Evolutionary conservation across 2,797 vertebrate species (phyloP).

Genomic region (Rhodeus uyekii): DNA sequence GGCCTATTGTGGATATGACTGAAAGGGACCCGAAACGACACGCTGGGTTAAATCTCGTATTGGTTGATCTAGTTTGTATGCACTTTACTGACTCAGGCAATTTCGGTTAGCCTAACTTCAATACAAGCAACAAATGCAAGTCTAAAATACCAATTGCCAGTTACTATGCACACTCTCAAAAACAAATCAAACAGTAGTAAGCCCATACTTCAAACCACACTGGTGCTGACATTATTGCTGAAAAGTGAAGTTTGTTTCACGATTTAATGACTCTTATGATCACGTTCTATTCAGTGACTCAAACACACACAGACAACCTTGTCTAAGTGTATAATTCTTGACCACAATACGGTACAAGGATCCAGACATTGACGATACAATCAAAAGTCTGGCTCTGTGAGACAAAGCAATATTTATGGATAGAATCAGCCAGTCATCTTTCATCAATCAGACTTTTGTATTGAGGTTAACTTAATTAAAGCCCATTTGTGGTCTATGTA

Average conservation of each 20-base stretch:
- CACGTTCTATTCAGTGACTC: neutral
- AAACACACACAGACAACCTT: neutral
- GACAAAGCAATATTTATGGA: no score
- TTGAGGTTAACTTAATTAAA: neutral
- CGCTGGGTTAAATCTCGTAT: constrained; percentile 2
- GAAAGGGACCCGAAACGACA: constrained; percentile 24
- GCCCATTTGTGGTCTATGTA: neutral
- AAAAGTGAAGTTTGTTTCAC: no score
- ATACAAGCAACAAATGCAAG: neutral
- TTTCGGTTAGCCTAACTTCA: neutral
- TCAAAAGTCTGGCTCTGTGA: constrained; percentile 2
- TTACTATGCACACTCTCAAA: neutral
- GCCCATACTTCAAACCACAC: neutral
- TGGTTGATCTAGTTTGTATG: neutral
- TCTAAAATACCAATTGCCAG: neutral
- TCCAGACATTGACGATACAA: neutral
- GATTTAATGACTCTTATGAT: neutral
- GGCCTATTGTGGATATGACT: constrained; percentile 11
- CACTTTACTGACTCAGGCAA: neutral
- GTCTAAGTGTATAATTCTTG: neutral
- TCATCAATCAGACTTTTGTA: neutral
- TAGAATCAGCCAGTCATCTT: neutral
- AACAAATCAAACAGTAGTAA: neutral
- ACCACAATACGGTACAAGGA: neutral
- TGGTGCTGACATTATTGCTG: neutral